Conservation (phyloP, 37 sponge, comb jelly and placozoan genomes). For the Tethya wilhelma region DNA sequence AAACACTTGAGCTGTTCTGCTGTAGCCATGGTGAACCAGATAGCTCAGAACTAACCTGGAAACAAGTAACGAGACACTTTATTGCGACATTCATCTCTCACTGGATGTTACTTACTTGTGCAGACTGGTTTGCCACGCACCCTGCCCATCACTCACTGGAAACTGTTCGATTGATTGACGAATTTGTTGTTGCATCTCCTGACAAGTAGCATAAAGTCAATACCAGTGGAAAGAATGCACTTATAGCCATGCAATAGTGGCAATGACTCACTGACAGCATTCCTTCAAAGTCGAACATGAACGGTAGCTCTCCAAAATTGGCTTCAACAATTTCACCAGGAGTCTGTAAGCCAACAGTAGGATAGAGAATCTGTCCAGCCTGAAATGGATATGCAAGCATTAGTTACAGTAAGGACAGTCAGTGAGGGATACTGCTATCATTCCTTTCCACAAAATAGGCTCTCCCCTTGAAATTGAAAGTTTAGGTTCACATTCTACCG, state of each 20-base stretch:
- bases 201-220: background rate
- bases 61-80: background rate
- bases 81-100: background rate
- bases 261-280: conserved; percentile 58
- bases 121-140: conserved; percentile 76
- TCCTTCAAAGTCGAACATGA: conserved; percentile 93
- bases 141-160: conserved; percentile 55
- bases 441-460: too few relatives aligned
- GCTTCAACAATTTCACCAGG: conserved; percentile 95
- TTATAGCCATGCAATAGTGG: background rate
- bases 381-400: too few relatives aligned
- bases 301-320: conserved; percentile 89
- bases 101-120: conserved; percentile 59
- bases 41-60: conserved; percentile 90
- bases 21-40: conserved; percentile 96
- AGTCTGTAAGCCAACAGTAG: conserved; percentile 95
- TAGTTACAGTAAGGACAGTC: too few relatives aligned
- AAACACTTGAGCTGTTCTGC: conserved; percentile 82
- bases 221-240: background rate
- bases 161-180: conserved; percentile 38
- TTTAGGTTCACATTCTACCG: too few relatives aligned
- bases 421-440: too few relatives aligned
- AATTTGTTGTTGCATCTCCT: conserved; percentile 69
- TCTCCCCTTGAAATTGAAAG: too few relatives aligned
- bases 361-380: conserved; percentile 72